Evolutionary conservation across 2,113 vertebrate species (phyloP), one percentile per base, ranked within the genome.

Genomic region (Gambusia holbrooki): DNA sequence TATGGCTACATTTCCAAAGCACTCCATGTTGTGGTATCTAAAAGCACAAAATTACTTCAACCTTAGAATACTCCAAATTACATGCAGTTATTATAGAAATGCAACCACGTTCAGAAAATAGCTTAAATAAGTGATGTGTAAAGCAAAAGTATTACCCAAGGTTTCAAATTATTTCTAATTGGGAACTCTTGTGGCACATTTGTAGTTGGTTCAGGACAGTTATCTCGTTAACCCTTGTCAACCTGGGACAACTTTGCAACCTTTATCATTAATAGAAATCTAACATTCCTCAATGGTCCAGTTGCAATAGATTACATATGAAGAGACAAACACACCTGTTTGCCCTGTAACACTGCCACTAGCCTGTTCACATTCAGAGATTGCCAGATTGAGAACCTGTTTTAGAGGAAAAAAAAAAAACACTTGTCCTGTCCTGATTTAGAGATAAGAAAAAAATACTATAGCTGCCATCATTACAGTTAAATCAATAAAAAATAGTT

Each of bases 201-300:
- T 79, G 58, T 79, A 42, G 35, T 28, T 54, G 69, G 83, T 84
- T 67, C 37, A 45, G 48, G 33, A 62, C 64, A 22, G 75, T 71
- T 45, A 58, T 60, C 73, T 15, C 84, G 79, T 81, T 88, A 62
- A 88, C 73, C 85, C 78, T n/a, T 80, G 65, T 61, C 58, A 72
- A 82, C 79, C 82, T 40, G 1, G 9, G 61, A 77, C 60, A 76
- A 66, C 76, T 71, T 40, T 22, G 80, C 61, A 70, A 54, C n/a
- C 45, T 77, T 84, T 87, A 90, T 91, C 85, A 0, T 62, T 25
- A 63, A 73, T 22, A 66, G 45, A 78, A 81, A 91, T 86, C 81
- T 86, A 69, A 32, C 84, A 91, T 92, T 93, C 91, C 89, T 81
- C 70, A 72, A 78, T 83, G 60, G 84, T 69, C 77, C 30, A 22